Conservation (phyloP, 2,797 vertebrate genomes). For the Micromesistius poutassou region DNA sequence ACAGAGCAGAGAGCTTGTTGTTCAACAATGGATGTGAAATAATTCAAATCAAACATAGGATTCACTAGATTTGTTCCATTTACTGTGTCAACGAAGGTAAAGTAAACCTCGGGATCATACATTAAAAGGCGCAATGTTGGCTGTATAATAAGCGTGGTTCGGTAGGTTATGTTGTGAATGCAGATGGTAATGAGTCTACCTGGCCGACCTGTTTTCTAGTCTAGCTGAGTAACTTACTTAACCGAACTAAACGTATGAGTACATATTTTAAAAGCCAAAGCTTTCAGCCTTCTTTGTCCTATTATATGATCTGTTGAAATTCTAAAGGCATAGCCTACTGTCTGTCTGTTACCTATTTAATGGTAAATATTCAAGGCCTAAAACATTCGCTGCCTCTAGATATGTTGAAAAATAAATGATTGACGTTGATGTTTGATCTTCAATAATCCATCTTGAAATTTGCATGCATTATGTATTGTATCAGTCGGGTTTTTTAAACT, state of each 20-base stretch:
- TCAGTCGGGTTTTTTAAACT: neutral
- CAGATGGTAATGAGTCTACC: no score
- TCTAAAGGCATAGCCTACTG: neutral
- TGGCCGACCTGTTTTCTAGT: no score
- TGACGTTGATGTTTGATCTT: neutral
- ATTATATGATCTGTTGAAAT: neutral
- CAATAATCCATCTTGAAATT: neutral
- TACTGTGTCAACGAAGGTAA: neutral
- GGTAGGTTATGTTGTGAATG: no score
- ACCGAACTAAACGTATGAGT: no score
- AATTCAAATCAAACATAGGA: neutral
- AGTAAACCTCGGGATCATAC: neutral
- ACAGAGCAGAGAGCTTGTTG: neutral
- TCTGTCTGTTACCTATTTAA: neutral
- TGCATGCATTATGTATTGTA: neutral
- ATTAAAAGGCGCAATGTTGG: neutral
- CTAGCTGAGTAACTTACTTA: no score
- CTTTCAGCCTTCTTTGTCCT: neutral
- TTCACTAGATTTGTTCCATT: neutral
- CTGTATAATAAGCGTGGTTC: neutral
- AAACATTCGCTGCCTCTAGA: neutral
- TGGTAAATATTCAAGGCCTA: neutral
- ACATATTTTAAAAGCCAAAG: no score
- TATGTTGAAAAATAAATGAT: neutral
- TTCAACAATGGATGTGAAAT: neutral